These are phyloP conservation scores for Hylia prasina DNA, from an alignment of 2,113 vertebrate species.

Conservation along the genomic window DNA sequence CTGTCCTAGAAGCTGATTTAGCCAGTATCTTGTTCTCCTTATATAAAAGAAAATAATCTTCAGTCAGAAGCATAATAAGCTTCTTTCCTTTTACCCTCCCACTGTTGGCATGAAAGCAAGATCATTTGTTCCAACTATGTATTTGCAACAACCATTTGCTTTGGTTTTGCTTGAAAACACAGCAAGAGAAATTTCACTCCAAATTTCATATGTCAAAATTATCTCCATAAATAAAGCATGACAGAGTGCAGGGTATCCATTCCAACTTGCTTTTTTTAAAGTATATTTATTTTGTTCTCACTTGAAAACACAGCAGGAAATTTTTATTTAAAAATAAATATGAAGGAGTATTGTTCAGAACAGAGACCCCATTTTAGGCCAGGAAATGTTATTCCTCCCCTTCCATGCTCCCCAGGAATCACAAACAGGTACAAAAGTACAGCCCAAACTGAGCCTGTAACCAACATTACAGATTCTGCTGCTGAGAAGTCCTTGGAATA, in stretches of 20 bases:
- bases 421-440: background rate
- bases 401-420: background rate
- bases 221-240: background rate
- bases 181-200: background rate
- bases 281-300: background rate
- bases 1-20: background rate
- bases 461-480: background rate
- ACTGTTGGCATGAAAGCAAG: background rate
- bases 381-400: background rate
- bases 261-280: background rate
- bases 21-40: background rate
- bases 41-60: background rate
- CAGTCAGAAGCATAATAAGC: background rate
- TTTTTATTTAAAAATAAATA: background rate
- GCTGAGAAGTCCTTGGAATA: background rate
- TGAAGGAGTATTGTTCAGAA: background rate
- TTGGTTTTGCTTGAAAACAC: background rate
- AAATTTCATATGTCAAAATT: background rate
- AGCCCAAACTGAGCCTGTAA: background rate
- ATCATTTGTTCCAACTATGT: background rate
- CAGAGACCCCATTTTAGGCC: background rate
- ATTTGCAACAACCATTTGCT: background rate
- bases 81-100: background rate
- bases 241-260: background rate
- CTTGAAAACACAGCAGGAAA: background rate